Evolutionary conservation across 2,888 invertebrate genomes (phyloP), one percentile per base, ranked within the genome.

Genomic region (Pammene aurita): DNA sequence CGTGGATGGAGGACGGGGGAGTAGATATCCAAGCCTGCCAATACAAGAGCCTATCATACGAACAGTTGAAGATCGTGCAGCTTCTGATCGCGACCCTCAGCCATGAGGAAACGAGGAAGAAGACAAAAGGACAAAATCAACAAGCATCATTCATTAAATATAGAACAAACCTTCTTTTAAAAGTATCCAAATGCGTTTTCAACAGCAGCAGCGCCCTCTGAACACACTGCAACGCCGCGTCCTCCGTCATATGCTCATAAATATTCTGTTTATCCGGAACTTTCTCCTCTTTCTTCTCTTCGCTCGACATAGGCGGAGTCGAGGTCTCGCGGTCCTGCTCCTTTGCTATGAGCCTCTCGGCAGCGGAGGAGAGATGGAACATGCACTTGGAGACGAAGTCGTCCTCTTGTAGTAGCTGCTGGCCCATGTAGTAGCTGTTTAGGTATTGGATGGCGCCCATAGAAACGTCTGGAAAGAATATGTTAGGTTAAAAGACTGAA

Each of bases 351-450:
- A 97, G 90, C 73, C 96, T 95, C 77, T 95, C 95, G 0, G 97
- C 96, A 0, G 97, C 97, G 52, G 96, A 96, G 42, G 96, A 96
- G 54, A 98, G 93, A 85, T 97, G 97, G 62, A 96, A 96, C 98
- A 98, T 98, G 84, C 98, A 98, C 75, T 97, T 96, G 52, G 97
- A 95, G 0, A 98, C 96, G 85, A 98, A 98, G 81, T 98, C 98
- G 71, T 96, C 96, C 87, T 98, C 98, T 77, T 97, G 96, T 75
- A 97, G 96, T 54, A 98, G 85, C 81, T 97, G 97, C 72, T 97
- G 96, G 7, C 97, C 97, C 95, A 98, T 97, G 87, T 98, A 98
- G 87, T 97, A 98, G 80, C 96, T 96, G 85, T 98, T 98, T 67
- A 98, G 94, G 84, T 98, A 98, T 83, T 98, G 97, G 76, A 98